Conservation (phyloP, 2,888 invertebrate species). For the Chouioia cunea region DNA sequence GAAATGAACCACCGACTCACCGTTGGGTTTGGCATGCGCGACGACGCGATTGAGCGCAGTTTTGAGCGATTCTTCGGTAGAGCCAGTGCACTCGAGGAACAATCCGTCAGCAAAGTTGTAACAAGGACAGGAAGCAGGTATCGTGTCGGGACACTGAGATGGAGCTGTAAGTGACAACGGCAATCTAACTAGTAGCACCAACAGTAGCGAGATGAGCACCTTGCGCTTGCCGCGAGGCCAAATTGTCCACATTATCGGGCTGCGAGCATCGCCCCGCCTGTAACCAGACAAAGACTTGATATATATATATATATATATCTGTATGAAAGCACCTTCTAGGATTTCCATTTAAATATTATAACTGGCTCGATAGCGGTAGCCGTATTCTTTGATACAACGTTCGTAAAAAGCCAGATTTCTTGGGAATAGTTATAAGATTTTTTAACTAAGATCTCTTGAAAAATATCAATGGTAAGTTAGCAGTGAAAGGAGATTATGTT, state of each 20-base stretch:
- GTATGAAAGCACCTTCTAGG: background rate
- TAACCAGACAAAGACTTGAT: background rate
- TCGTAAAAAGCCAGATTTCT: too few species aligned
- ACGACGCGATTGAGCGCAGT: constrained; percentile 74
- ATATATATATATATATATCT: too few species aligned
- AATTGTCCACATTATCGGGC: constrained; percentile 66
- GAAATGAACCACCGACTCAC: constrained; percentile 57
- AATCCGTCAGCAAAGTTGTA: constrained; percentile 93
- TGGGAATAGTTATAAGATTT: too few species aligned
- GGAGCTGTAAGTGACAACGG: constrained; percentile 44
- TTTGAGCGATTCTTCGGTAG: constrained; percentile 81
- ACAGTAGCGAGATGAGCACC: constrained; percentile 49
- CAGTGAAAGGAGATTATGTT: too few species aligned
- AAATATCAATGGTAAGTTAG: too few species aligned
- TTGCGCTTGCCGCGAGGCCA: constrained; percentile 65
- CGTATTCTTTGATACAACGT: too few species aligned
- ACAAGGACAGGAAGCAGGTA: constrained; percentile 85
- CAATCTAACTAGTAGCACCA: constrained; percentile 18
- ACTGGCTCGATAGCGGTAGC: too few species aligned
- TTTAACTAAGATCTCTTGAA: too few species aligned
- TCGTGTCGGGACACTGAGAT: constrained; percentile 79
- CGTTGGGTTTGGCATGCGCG: constrained; percentile 75
- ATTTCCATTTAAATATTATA: background rate
- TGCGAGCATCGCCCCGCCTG: constrained; percentile 55
- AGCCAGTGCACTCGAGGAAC: constrained; percentile 89